A percentile compares a stretch with the other conserved stretches of the same genome.
phyloP scores from a whole-genome alignment of 2,113 vertebrate species.

The Seriola quinqueradiata region DNA sequence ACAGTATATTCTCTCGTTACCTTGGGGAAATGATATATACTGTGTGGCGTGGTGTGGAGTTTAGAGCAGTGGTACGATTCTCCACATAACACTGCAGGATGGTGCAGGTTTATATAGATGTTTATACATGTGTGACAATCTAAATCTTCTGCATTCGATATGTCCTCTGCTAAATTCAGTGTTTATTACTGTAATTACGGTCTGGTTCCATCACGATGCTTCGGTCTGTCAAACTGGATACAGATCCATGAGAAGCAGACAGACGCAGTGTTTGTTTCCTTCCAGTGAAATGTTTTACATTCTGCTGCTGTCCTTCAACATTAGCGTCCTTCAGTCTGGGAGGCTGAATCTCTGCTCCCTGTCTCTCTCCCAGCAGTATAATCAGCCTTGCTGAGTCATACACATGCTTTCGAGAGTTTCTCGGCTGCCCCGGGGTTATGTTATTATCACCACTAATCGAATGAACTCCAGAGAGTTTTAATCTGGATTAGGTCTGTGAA shows the following conservation, averaged over 20 bases:
- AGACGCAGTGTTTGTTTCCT: not conserved
- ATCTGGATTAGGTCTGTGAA: slow-evolving; percentile 46
- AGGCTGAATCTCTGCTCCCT: slow-evolving; percentile 10
- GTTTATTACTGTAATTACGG: not conserved
- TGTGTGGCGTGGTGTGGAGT: not conserved
- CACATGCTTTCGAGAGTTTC: slow-evolving; percentile 28
- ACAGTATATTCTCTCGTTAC: slow-evolving; percentile 21
- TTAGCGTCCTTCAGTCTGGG: slow-evolving; percentile 18
- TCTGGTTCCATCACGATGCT: not conserved
- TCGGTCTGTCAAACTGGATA: not conserved
- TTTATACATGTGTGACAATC: not conserved
- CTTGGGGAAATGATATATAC: slow-evolving; percentile 27
- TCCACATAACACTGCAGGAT: not conserved
- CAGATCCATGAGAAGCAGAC: not conserved
- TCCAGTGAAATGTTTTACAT: slow-evolving; percentile 3
- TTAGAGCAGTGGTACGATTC: not conserved
- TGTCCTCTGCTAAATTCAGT: not conserved
- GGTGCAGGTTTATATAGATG: slow-evolving; percentile 2
- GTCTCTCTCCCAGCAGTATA: slow-evolving; percentile 5
- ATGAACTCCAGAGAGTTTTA: slow-evolving; percentile 31
- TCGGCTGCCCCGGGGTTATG: slow-evolving; percentile 13
- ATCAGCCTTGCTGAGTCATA: slow-evolving; percentile 49
- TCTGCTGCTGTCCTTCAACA: slow-evolving; percentile 38
- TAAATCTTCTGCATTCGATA: not conserved
- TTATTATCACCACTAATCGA: slow-evolving; percentile 48